A percentile compares a stretch with the other conserved stretches of the same genome.
phyloP scores from a whole-genome alignment of 2,888 invertebrate species.

The Athalia rosae region DNA sequence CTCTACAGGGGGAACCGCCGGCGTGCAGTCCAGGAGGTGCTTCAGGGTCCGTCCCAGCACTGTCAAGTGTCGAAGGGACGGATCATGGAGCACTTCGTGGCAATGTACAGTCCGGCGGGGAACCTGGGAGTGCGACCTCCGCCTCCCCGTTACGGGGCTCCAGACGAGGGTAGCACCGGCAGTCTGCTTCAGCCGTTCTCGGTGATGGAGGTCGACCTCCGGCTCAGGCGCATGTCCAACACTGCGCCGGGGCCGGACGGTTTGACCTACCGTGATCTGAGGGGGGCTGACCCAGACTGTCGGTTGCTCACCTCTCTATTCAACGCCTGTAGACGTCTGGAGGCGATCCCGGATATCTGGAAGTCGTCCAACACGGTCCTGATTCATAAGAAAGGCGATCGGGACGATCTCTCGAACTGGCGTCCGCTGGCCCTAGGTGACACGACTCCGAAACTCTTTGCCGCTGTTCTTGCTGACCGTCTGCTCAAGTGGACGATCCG shows the following conservation, averaged over 20 bases:
- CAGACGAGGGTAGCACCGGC: slow-evolving; percentile 24
- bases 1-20: slow-evolving; percentile 14
- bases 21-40: slow-evolving; percentile 18
- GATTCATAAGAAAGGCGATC: slow-evolving; percentile 48
- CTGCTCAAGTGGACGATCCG: slow-evolving; percentile 52
- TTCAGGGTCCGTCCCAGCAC: slow-evolving; percentile 24
- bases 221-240: background rate
- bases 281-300: slow-evolving; percentile 51
- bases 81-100: slow-evolving; percentile 23
- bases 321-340: slow-evolving; percentile 50
- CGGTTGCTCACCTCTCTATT: slow-evolving; percentile 48
- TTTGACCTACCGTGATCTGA: slow-evolving; percentile 52
- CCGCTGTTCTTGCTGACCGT: slow-evolving; percentile 48
- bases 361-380: slow-evolving; percentile 50
- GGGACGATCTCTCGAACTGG: slow-evolving; percentile 60
- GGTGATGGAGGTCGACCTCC: slow-evolving; percentile 15
- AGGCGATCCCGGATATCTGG: slow-evolving; percentile 48
- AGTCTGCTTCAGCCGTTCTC: slow-evolving; percentile 25
- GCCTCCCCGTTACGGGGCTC: background rate
- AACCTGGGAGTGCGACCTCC: background rate
- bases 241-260: slow-evolving; percentile 48
- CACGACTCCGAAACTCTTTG: slow-evolving; percentile 56
- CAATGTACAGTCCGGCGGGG: slow-evolving; percentile 7
- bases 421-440: slow-evolving; percentile 60
- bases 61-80: slow-evolving; percentile 16